Evolutionary conservation across 2,113 vertebrate species (phyloP).

Genomic region (Odontesthes bonariensis): DNA sequence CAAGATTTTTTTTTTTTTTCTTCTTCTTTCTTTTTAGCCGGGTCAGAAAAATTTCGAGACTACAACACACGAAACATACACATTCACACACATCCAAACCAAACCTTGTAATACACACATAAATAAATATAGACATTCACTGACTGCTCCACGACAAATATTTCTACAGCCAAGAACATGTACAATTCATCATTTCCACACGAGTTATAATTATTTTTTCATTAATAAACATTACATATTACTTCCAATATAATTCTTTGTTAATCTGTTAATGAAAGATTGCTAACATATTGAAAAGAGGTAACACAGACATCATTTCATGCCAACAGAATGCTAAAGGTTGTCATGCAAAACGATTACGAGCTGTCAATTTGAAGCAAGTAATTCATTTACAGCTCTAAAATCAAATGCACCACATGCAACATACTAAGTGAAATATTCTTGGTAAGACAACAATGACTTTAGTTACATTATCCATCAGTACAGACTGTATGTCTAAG

Average conservation of each 20-base stretch:
- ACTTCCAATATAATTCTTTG: slow-evolving; percentile 86
- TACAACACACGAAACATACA: slow-evolving; percentile 82
- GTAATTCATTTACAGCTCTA: slow-evolving; percentile 83
- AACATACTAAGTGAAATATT: slow-evolving; percentile 81
- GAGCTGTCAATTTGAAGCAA: slow-evolving; percentile 80
- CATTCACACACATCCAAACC: slow-evolving; percentile 87
- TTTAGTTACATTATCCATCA: slow-evolving; percentile 79
- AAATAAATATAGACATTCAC: slow-evolving; percentile 96
- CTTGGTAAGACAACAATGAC: slow-evolving; percentile 76
- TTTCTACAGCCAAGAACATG: slow-evolving; percentile 89
- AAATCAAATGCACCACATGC: slow-evolving; percentile 87
- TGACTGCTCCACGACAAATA: slow-evolving; percentile 85
- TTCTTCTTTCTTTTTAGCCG: slow-evolving; percentile 57
- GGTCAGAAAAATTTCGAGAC: slow-evolving; percentile 77
- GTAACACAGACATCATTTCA: slow-evolving; percentile 85
- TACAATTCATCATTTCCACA: slow-evolving; percentile 81
- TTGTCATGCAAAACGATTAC: slow-evolving; percentile 88
- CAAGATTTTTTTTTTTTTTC: slow-evolving; percentile 77
- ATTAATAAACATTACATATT: slow-evolving; percentile 85
- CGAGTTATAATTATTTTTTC: slow-evolving; percentile 81
- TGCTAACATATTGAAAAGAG: slow-evolving; percentile 86
- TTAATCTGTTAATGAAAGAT: slow-evolving; percentile 87
- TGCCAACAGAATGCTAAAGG: slow-evolving; percentile 85
- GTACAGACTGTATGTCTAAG: slow-evolving; percentile 72
- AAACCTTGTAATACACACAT: slow-evolving; percentile 88